Percentiles rank a stretch among this genome's conserved stretches.
Conservation (phyloP, 2,797 vertebrate genomes). For the Phalloptychus januarius region DNA sequence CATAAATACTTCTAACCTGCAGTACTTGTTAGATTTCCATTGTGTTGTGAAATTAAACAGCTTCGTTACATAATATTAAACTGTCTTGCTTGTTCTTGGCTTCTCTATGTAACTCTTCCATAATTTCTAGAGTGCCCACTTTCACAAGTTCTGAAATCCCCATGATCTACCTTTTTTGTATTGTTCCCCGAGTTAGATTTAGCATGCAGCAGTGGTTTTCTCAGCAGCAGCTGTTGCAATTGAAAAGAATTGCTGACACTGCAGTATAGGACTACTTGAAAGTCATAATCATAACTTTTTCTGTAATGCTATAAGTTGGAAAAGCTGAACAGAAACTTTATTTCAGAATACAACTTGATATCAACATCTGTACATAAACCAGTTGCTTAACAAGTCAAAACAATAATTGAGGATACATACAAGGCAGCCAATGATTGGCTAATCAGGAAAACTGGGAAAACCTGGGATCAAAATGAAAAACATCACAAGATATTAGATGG, state of each 20-base stretch:
- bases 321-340: not conserved
- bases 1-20: not conserved
- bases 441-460: not conserved
- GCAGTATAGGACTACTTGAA: not conserved
- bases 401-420: not conserved
- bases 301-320: not conserved
- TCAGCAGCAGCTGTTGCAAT: not conserved
- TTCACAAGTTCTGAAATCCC: not conserved
- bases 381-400: not conserved
- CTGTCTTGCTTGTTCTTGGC: not conserved
- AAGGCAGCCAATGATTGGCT: not conserved
- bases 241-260: slow-evolving; percentile 1
- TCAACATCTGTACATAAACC: not conserved
- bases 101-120: not conserved
- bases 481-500: no score
- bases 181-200: not conserved
- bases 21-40: no score
- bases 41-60: not conserved
- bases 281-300: slow-evolving; percentile 1
- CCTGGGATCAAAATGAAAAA: no score
- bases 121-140: not conserved
- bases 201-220: not conserved
- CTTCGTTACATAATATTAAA: not conserved
- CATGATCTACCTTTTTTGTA: not conserved
- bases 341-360: not conserved